Conservation (phyloP, 2,888 invertebrate genomes). For the Cataglyphis livida region DNA sequence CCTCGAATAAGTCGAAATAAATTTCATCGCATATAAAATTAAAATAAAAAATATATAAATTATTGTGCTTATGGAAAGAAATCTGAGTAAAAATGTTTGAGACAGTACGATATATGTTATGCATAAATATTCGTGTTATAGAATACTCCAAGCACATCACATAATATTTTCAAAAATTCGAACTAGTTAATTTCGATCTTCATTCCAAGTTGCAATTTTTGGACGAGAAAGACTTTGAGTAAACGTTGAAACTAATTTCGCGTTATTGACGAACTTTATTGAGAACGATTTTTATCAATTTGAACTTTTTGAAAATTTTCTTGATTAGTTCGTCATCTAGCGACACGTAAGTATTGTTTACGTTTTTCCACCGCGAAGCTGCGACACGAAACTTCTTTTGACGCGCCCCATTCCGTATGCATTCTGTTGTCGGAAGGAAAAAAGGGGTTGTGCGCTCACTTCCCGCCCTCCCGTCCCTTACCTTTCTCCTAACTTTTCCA, state of each 20-base stretch:
- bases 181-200: neutral
- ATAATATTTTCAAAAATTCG: neutral
- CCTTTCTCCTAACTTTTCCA: slow-evolving; percentile 76
- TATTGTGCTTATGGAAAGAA: neutral
- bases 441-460: slow-evolving; percentile 57
- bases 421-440: slow-evolving; percentile 74
- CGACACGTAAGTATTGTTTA: slow-evolving; percentile 27
- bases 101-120: neutral
- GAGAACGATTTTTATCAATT: neutral
- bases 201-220: neutral
- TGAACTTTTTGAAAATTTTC: slow-evolving; percentile 3
- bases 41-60: neutral
- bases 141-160: neutral
- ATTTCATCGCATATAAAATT: neutral
- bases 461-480: slow-evolving; percentile 8
- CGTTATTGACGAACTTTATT: neutral
- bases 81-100: neutral
- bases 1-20: neutral
- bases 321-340: neutral
- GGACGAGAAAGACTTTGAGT: neutral
- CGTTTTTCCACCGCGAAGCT: slow-evolving; percentile 9
- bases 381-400: slow-evolving; percentile 43
- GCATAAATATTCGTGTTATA: neutral
- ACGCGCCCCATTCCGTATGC: slow-evolving; percentile 73
- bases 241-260: neutral